Conservation (phyloP, 1,140 invertebrate species). For the Coptotermes formosanus region DNA sequence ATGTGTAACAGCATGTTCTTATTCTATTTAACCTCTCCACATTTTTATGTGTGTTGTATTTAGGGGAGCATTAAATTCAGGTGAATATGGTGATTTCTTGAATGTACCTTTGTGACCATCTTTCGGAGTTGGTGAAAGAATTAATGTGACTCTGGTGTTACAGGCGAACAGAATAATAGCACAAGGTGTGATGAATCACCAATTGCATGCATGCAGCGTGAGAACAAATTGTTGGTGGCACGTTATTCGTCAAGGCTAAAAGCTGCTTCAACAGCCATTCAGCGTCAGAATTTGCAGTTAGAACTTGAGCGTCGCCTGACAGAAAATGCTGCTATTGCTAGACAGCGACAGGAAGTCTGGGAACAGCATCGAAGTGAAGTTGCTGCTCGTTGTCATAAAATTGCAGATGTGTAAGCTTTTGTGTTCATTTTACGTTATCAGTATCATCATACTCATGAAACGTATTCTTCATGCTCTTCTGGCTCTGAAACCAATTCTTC, state of each 20-base stretch:
- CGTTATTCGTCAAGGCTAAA: conserved; percentile 33
- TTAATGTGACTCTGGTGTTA: no score
- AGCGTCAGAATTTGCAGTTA: conserved; percentile 37
- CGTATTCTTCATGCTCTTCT: no score
- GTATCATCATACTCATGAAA: no score
- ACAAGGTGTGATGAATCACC: conserved; percentile 21
- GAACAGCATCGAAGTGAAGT: conserved; percentile 24
- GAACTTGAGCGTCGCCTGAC: conserved; percentile 36
- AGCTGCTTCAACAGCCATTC: conserved; percentile 29
- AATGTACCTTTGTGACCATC: no score
- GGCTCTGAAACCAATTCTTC: no score
- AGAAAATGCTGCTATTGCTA: conserved; percentile 35
- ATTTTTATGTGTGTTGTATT: no score
- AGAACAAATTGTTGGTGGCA: conserved; percentile 31
- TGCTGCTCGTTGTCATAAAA: conserved; percentile 33
- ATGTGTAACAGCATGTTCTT: no score
- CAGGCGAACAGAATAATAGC: not conserved
- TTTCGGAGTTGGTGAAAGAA: no score
- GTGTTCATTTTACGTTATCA: no score
- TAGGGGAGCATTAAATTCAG: no score
- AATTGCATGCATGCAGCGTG: conserved; percentile 20
- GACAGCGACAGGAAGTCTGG: conserved; percentile 32
- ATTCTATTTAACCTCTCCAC: no score
- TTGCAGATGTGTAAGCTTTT: conserved; percentile 31
- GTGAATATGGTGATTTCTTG: no score